A percentile compares a stretch with the other conserved stretches of the same genome.
phyloP scores from a whole-genome alignment of 1,140 invertebrate genomes.

The Zaprionus lachaisei region DNA sequence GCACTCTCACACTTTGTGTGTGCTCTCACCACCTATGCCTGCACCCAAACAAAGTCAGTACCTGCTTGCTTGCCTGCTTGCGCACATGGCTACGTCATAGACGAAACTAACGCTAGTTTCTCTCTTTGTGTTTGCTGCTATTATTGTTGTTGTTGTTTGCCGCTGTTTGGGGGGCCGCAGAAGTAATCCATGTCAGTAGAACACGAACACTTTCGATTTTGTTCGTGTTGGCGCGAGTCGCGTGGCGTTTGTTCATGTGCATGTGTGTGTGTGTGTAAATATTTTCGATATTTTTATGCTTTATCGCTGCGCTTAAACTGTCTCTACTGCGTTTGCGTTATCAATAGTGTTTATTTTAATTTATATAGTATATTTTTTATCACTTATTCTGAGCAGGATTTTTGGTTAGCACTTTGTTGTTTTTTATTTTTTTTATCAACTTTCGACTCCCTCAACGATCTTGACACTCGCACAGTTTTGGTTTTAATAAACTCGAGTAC shows the following conservation, averaged over 20 bases:
- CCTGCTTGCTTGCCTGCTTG: conserved; percentile 16
- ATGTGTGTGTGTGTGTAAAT: neutral
- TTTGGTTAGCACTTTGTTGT: conserved; percentile 7
- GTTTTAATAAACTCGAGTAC: conserved; percentile 84
- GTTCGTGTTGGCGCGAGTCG: conserved; percentile 57
- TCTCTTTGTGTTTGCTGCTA: conserved; percentile 34
- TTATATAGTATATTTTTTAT: conserved; percentile 41
- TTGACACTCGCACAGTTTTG: conserved; percentile 81
- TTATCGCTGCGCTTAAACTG: neutral
- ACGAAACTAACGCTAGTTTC: conserved; percentile 70
- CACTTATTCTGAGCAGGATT: conserved; percentile 53
- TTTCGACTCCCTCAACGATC: conserved; percentile 53
- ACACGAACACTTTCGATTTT: conserved; percentile 80
- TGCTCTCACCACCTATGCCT: conserved; percentile 36
- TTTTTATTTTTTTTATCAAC: conserved; percentile 9
- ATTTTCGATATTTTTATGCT: conserved; percentile 40
- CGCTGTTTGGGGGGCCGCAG: conserved; percentile 46
- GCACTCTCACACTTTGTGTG: neutral
- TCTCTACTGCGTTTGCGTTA: conserved; percentile 26
- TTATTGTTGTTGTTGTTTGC: conserved; percentile 37
- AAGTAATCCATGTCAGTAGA: conserved; percentile 84
- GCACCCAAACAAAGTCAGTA: neutral
- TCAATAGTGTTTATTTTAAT: conserved; percentile 32
- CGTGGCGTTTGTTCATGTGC: conserved; percentile 32
- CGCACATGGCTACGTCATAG: conserved; percentile 50